Evolutionary conservation across 2,113 vertebrate species (phyloP).

Genomic region (Trichomycterus rosablanca): DNA sequence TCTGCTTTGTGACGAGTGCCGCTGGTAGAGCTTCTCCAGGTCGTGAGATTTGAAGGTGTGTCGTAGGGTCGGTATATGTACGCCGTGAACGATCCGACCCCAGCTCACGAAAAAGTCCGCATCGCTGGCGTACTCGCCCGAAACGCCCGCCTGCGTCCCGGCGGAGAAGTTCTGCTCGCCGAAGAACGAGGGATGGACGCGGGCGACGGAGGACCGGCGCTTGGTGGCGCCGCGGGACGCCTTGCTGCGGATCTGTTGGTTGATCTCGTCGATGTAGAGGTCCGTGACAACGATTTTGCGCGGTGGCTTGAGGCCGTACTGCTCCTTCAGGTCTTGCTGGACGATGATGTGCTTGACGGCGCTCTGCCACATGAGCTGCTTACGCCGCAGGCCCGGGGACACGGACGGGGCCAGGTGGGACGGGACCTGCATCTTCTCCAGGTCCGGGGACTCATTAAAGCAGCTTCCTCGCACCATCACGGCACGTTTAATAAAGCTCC

Average conservation of each 20-base stretch:
- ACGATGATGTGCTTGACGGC: conserved; percentile 66
- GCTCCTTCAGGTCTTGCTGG: conserved; percentile 57
- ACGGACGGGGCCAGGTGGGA: conserved; percentile 34
- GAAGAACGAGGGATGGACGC: conserved; percentile 47
- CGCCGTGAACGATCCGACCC: conserved; percentile 53
- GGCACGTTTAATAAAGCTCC: background rate
- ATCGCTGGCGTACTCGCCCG: conserved; percentile 51
- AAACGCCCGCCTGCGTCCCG: conserved; percentile 10
- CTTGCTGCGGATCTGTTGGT: conserved; percentile 66
- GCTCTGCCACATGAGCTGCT: conserved; percentile 68
- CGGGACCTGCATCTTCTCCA: conserved; percentile 49
- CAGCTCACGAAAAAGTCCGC: conserved; percentile 66
- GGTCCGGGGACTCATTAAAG: conserved; percentile 48
- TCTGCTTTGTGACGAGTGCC: conserved; percentile 64
- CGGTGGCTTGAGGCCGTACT: conserved; percentile 63
- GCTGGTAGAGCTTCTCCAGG: conserved; percentile 71
- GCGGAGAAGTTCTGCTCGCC: conserved; percentile 40
- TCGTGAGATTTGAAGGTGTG: conserved; percentile 68
- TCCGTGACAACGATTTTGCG: conserved; percentile 65
- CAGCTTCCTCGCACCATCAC: conserved; percentile 48
- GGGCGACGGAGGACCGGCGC: conserved; percentile 53
- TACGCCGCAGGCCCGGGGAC: conserved; percentile 59
- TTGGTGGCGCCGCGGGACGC: conserved; percentile 56
- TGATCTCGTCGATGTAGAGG: conserved; percentile 66
- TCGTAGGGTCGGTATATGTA: conserved; percentile 63